Percentiles rank a stretch among this genome's conserved stretches.
phyloP scores from a whole-genome alignment of 1,140 invertebrate species.

The Adoxophyes honmai region DNA sequence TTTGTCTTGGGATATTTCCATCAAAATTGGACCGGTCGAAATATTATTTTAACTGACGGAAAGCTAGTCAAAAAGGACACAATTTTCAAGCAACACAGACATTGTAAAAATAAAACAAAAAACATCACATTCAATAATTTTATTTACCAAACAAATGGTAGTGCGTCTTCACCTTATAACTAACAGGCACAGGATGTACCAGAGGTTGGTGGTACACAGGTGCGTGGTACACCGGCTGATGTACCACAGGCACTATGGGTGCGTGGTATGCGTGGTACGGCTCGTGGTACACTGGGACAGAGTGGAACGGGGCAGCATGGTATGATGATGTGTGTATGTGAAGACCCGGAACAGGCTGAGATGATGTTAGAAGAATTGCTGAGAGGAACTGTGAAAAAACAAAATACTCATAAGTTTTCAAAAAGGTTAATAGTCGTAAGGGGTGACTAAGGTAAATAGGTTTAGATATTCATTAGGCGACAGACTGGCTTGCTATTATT shows the following conservation, averaged over 20 bases:
- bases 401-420: too few species aligned
- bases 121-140: background rate
- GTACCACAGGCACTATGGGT: slow-evolving; percentile 29
- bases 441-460: too few species aligned
- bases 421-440: too few species aligned
- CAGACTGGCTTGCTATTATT: too few species aligned
- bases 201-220: slow-evolving; percentile 24
- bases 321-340: slow-evolving; percentile 23
- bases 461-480: too few species aligned
- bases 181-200: slow-evolving; percentile 25
- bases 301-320: slow-evolving; percentile 22
- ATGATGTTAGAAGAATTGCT: background rate
- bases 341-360: slow-evolving; percentile 23
- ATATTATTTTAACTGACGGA: too few species aligned
- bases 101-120: slow-evolving; percentile 16
- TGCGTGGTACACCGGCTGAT: slow-evolving; percentile 26
- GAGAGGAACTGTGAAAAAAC: slow-evolving; percentile 19
- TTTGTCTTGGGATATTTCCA: too few species aligned
- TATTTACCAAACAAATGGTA: slow-evolving; percentile 38
- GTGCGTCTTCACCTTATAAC: slow-evolving; percentile 41
- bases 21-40: too few species aligned
- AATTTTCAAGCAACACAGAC: background rate
- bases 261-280: slow-evolving; percentile 22
- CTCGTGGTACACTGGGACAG: slow-evolving; percentile 19
- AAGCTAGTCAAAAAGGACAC: too few species aligned